These are phyloP conservation scores for Hyphantria cunea DNA, from an alignment of 1,140 invertebrate species.

Conservation along the genomic window DNA sequence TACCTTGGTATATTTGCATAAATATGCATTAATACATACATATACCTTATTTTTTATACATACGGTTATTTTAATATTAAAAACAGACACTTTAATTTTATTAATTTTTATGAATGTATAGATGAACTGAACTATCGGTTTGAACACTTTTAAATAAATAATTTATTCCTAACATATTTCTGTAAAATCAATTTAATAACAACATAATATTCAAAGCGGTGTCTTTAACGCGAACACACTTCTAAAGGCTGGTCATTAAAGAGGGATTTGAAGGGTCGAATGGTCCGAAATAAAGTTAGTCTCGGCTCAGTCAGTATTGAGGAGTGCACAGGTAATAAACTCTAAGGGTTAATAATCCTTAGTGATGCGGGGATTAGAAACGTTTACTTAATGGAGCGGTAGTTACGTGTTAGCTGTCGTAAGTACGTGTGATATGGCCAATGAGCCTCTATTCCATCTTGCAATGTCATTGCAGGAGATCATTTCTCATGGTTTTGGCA, in stretches of 20 bases:
- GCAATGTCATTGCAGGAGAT: too few relatives aligned
- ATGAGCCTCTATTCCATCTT: not conserved
- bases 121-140: too few relatives aligned
- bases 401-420: conserved; percentile 19
- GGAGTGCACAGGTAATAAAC: conserved; percentile 65
- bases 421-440: conserved; percentile 4
- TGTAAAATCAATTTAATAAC: too few relatives aligned
- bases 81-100: too few relatives aligned
- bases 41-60: too few relatives aligned
- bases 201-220: conserved; percentile 29
- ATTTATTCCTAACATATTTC: too few relatives aligned
- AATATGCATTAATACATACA: too few relatives aligned
- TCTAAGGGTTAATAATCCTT: conserved; percentile 45
- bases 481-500: too few relatives aligned
- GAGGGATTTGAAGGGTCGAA: conserved; percentile 76
- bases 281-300: conserved; percentile 76
- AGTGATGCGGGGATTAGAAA: conserved; percentile 31
- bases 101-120: too few relatives aligned
- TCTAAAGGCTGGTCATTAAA: conserved; percentile 72
- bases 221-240: conserved; percentile 34
- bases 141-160: too few relatives aligned
- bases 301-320: conserved; percentile 49
- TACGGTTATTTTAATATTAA: too few relatives aligned
- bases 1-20: too few relatives aligned
- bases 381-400: conserved; percentile 25